Conservation (phyloP, 2,888 invertebrate species). For the Lasioglossum oenotherae region DNA sequence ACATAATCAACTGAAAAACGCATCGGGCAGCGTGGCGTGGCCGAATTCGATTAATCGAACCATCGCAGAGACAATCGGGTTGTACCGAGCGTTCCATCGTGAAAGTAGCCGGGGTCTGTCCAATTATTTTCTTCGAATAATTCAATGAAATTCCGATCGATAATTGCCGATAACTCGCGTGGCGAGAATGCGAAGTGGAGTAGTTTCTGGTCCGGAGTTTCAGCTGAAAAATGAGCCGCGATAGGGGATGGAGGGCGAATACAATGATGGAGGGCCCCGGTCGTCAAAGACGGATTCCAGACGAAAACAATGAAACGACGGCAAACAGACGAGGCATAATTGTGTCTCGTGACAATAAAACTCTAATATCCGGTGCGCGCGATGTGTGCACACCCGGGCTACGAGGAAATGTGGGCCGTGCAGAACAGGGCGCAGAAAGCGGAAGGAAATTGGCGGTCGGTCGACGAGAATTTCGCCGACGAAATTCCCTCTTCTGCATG, state of each 20-base stretch:
- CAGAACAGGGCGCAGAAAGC: slow-evolving; percentile 48
- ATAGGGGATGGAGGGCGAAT: background rate
- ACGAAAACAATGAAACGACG: background rate
- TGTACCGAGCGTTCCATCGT: background rate
- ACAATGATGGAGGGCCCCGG: background rate
- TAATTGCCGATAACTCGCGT: background rate
- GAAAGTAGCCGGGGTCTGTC: background rate
- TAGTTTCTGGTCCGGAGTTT: background rate
- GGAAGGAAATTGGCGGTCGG: slow-evolving; percentile 65
- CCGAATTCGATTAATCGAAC: background rate
- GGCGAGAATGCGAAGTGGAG: background rate
- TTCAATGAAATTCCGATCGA: background rate
- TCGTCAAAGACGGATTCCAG: slow-evolving; percentile 10
- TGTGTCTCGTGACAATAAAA: slow-evolving; percentile 64
- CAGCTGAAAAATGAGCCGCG: background rate
- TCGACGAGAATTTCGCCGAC: slow-evolving; percentile 51
- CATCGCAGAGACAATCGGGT: background rate
- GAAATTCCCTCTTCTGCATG: slow-evolving; percentile 18
- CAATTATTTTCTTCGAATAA: background rate
- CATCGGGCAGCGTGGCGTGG: background rate
- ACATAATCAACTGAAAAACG: background rate
- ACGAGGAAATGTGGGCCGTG: slow-evolving; percentile 42
- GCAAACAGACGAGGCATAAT: slow-evolving; percentile 45
- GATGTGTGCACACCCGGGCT: slow-evolving; percentile 18
- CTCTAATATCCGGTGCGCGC: slow-evolving; percentile 65